Conservation (phyloP, 2,113 vertebrate genomes). For the Oncorhynchus gorbuscha region DNA sequence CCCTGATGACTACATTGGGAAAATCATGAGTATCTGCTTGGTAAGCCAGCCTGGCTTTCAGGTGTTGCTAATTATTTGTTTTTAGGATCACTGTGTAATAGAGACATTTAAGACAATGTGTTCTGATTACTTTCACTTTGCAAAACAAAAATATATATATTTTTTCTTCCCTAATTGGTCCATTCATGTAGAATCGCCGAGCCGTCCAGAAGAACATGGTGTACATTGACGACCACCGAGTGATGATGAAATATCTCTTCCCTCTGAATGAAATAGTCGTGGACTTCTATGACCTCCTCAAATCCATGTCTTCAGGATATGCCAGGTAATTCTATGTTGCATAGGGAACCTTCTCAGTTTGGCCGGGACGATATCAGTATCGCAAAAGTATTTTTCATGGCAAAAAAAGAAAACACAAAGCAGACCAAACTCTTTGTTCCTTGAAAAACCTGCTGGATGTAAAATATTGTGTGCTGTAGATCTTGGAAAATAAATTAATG, state of each 20-base stretch:
- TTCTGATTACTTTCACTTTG: slow-evolving; percentile 90
- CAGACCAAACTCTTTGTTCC: too few species aligned
- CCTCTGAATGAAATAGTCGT: slow-evolving; percentile 92
- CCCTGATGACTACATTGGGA: slow-evolving; percentile 83
- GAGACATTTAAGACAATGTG: slow-evolving; percentile 90
- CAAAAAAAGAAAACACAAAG: too few species aligned
- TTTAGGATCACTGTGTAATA: slow-evolving; percentile 83
- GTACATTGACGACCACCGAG: slow-evolving; percentile 83
- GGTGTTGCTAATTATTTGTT: not conserved
- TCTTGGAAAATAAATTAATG: too few species aligned
- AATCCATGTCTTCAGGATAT: slow-evolving; percentile 94
- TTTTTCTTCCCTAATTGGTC: not conserved
- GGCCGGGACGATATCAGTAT: too few species aligned
- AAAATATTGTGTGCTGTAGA: too few species aligned
- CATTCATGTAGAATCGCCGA: slow-evolving; percentile 70
- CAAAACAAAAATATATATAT: slow-evolving; percentile 91
- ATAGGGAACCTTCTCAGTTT: slow-evolving; percentile 18
- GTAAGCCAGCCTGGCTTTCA: slow-evolving; percentile 66
- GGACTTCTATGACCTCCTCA: slow-evolving; percentile 93
- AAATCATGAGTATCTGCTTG: slow-evolving; percentile 89
- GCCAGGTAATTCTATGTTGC: slow-evolving; percentile 79
- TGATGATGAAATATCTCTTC: slow-evolving; percentile 85
- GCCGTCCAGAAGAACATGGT: slow-evolving; percentile 82
- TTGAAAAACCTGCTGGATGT: too few species aligned
- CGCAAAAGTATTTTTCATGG: too few species aligned